Evolutionary conservation across 35 echinoderm and acorn worm species (phyloP).

Genomic region (Diadema setosum): DNA sequence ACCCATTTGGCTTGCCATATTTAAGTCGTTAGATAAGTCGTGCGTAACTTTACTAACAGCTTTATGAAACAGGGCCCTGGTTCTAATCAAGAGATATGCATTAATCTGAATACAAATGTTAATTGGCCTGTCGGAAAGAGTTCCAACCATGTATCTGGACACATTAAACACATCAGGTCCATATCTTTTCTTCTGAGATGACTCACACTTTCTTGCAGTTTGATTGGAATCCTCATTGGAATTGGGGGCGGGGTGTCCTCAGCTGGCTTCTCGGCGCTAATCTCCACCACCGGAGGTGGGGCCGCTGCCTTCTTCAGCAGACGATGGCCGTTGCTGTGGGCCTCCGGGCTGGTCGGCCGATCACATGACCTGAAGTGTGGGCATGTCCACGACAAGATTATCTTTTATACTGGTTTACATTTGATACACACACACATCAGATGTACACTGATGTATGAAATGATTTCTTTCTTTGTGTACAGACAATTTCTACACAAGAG

Average conservation of each 20-base stretch:
- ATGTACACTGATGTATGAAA: too few species aligned
- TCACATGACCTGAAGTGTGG: neutral
- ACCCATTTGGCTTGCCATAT: too few species aligned
- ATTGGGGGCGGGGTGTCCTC: neutral
- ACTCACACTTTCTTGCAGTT: neutral
- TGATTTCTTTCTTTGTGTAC: too few species aligned
- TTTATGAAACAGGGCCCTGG: too few species aligned
- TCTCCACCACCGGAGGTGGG: neutral
- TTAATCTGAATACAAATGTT: neutral
- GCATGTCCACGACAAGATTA: neutral
- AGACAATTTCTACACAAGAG: too few species aligned
- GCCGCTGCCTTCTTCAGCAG: neutral
- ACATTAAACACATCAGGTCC: neutral
- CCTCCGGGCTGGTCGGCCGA: neutral
- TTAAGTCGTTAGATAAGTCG: too few species aligned
- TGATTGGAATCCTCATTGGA: neutral
- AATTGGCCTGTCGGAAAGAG: neutral
- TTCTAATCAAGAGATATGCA: too few species aligned
- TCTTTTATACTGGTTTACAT: too few species aligned
- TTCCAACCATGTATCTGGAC: neutral
- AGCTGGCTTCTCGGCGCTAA: neutral
- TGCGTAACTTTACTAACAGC: too few species aligned
- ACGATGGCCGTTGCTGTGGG: neutral
- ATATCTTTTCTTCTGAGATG: neutral
- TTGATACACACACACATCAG: too few species aligned